phyloP scores from a whole-genome alignment of 35 echinoderm and acorn worm species.

The Heliocidaris tuberculata region DNA sequence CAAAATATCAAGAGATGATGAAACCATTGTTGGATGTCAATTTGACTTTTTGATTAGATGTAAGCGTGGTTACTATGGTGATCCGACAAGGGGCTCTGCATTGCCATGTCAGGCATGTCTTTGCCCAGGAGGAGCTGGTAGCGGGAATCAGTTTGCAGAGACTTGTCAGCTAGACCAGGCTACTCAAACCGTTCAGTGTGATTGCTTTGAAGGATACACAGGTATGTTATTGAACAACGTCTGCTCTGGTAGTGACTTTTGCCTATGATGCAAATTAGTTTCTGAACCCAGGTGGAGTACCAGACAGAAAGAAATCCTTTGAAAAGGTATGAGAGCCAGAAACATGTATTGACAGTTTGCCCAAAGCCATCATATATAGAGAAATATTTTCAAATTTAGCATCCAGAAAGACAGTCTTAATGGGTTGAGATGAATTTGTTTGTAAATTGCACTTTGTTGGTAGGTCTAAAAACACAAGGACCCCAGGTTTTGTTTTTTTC shows the following conservation, averaged over 20 bases:
- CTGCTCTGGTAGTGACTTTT: too few species aligned
- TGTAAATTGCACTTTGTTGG: too few species aligned
- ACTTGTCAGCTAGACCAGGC: conserved; percentile 77
- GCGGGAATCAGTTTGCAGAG: conserved; percentile 86
- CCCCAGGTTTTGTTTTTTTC: neutral
- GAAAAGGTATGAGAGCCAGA: too few species aligned
- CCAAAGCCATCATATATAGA: too few species aligned
- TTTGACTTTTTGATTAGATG: conserved; percentile 49
- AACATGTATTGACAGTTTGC: too few species aligned
- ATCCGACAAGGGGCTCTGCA: conserved; percentile 56
- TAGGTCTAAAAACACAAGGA: neutral
- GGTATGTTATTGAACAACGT: conserved; percentile 49
- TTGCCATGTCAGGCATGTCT: conserved; percentile 88
- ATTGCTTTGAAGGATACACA: conserved; percentile 80
- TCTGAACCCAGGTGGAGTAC: too few species aligned
- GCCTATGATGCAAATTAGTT: too few species aligned
- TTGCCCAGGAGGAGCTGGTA: conserved; percentile 92
- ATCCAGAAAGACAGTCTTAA: too few species aligned
- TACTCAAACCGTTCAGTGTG: conserved; percentile 85
- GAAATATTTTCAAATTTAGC: too few species aligned
- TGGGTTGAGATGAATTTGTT: too few species aligned
- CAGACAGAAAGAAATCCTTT: too few species aligned
- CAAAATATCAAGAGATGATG: neutral
- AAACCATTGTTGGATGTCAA: neutral
- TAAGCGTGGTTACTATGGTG: conserved; percentile 84